Conservation (phyloP, 2,888 invertebrate species). For the Plebejus melissa region DNA sequence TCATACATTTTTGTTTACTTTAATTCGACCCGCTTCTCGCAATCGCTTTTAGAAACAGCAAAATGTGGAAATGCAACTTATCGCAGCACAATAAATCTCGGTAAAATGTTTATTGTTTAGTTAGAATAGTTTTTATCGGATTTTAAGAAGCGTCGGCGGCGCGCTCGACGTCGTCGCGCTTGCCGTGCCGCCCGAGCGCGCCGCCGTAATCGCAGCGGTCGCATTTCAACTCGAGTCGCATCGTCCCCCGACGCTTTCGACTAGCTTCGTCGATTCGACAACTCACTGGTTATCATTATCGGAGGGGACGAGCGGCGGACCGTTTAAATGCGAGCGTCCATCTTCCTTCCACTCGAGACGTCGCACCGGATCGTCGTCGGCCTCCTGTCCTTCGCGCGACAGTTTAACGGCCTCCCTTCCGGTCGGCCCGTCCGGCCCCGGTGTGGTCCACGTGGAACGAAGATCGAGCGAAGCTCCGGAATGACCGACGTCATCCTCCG, state of each 20-base stretch:
- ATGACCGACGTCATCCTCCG: conserved; percentile 60
- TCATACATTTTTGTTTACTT: conserved; percentile 56
- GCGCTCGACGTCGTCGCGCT: conserved; percentile 38
- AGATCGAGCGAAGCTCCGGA: conserved; percentile 41
- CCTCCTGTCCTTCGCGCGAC: background rate
- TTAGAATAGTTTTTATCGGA: conserved; percentile 47
- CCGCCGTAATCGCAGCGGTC: background rate
- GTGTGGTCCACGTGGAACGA: conserved; percentile 35
- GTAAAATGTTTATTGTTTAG: conserved; percentile 44
- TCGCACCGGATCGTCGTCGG: background rate
- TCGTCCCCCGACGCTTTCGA: background rate
- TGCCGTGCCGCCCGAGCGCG: conserved; percentile 21
- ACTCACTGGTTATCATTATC: background rate
- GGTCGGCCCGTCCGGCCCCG: background rate
- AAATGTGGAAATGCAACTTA: conserved; percentile 52
- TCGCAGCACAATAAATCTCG: conserved; percentile 45
- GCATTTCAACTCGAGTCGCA: conserved; percentile 10
- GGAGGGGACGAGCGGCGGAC: background rate
- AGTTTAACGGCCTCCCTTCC: background rate
- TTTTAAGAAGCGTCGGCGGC: conserved; percentile 66
- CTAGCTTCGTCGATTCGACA: background rate
- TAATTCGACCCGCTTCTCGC: conserved; percentile 53
- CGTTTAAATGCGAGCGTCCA: background rate
- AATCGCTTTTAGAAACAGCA: conserved; percentile 64
- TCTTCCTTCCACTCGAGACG: background rate